Evolutionary conservation across 2,797 vertebrate species (phyloP).

Genomic region (Meda fulgida): DNA sequence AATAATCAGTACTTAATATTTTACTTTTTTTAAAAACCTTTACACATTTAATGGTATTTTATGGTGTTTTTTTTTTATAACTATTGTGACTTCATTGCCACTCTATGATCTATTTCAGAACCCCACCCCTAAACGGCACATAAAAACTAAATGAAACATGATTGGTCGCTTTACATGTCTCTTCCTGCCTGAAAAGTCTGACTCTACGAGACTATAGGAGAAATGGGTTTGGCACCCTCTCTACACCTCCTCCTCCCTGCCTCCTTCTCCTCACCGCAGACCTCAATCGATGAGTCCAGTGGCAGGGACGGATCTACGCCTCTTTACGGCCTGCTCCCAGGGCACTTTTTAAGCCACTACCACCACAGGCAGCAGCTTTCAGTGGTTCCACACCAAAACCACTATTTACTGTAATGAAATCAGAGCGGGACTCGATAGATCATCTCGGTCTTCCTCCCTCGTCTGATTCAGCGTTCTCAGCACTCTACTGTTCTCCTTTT

Average conservation of each 20-base stretch:
- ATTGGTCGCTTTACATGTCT: not conserved
- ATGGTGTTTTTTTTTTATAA: not conserved
- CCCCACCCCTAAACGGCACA: not conserved
- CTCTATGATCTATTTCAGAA: not conserved
- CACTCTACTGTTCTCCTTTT: constrained; percentile 59
- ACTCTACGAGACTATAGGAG: not conserved
- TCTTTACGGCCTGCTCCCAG: constrained; percentile 57
- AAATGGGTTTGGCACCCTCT: constrained; percentile 16
- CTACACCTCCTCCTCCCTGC: constrained; percentile 15
- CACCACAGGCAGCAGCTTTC: constrained; percentile 55
- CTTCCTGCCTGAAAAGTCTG: not conserved
- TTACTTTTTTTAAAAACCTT: not conserved
- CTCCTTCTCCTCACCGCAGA: constrained; percentile 56
- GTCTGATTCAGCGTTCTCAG: constrained; percentile 54
- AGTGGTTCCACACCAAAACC: constrained; percentile 57
- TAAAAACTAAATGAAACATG: not conserved
- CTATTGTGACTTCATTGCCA: not conserved
- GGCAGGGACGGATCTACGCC: constrained; percentile 34
- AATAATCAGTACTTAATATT: not conserved
- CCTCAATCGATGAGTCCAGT: constrained; percentile 61
- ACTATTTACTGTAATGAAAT: constrained; percentile 63
- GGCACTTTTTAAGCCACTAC: constrained; percentile 57
- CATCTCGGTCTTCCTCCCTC: constrained; percentile 12
- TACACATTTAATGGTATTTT: not conserved
- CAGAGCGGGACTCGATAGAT: constrained; percentile 48